phyloP scores from a whole-genome alignment of 2,888 invertebrate genomes.

The Lacanobia oleracea region DNA sequence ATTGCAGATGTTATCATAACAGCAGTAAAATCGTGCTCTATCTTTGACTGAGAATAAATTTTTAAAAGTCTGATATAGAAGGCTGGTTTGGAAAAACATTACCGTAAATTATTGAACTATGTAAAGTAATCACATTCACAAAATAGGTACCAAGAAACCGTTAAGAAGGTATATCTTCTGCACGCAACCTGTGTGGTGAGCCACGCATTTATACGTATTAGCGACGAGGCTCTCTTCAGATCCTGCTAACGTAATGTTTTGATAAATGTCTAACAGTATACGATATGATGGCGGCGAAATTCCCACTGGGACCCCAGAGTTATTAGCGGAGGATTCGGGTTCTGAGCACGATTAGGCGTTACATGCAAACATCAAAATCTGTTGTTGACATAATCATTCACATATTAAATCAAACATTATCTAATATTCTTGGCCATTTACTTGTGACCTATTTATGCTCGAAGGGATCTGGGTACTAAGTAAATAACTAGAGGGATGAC shows the following conservation, averaged over 20 bases:
- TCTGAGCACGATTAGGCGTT: slow-evolving; percentile 36
- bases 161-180: slow-evolving; percentile 59
- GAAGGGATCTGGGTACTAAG: slow-evolving; percentile 41
- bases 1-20: slow-evolving; percentile 55
- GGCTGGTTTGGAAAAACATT: slow-evolving; percentile 25
- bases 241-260: slow-evolving; percentile 48
- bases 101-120: background rate
- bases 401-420: slow-evolving; percentile 33
- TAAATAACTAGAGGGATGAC: slow-evolving; percentile 50
- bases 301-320: slow-evolving; percentile 27
- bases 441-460: slow-evolving; percentile 41
- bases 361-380: slow-evolving; percentile 37
- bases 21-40: slow-evolving; percentile 43
- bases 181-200: slow-evolving; percentile 62
- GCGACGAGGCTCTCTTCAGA: slow-evolving; percentile 15
- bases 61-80: slow-evolving; percentile 20
- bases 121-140: slow-evolving; percentile 50
- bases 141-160: slow-evolving; percentile 42
- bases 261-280: slow-evolving; percentile 38
- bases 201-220: slow-evolving; percentile 70
- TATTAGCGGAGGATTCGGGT: background rate
- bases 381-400: slow-evolving; percentile 29
- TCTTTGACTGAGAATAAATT: slow-evolving; percentile 34
- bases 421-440: slow-evolving; percentile 44
- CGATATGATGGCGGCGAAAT: slow-evolving; percentile 32